These are phyloP conservation scores for Dasypolia templi DNA, from an alignment of 2,888 invertebrate genomes.

Conservation along the genomic window DNA sequence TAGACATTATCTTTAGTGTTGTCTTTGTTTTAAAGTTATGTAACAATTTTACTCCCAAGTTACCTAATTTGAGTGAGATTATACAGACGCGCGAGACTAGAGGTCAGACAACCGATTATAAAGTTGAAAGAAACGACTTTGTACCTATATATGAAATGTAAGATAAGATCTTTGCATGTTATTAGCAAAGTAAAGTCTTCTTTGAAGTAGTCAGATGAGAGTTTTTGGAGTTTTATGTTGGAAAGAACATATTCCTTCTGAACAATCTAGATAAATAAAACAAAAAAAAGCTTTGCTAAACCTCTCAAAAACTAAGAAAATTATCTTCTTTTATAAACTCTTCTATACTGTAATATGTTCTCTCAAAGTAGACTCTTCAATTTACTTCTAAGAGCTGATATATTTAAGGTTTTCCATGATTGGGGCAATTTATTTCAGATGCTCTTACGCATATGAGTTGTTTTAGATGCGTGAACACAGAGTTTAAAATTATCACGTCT, in stretches of 20 bases:
- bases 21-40: conserved; percentile 21
- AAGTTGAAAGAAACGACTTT: conserved; percentile 31
- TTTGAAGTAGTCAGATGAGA: not conserved
- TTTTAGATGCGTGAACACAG: no score
- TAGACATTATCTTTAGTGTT: conserved; percentile 25
- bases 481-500: no score
- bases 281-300: no score
- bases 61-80: conserved; percentile 26
- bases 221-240: not conserved
- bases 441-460: no score
- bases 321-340: no score
- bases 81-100: conserved; percentile 9
- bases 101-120: conserved; percentile 21
- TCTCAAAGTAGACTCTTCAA: no score
- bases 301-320: no score
- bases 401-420: no score
- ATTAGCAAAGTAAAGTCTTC: not conserved
- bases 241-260: not conserved
- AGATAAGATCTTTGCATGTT: conserved; percentile 12
- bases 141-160: not conserved
- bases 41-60: conserved; percentile 17
- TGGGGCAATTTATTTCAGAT: no score
- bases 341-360: no score
- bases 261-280: no score
- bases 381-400: no score